Evolutionary conservation across 2,888 invertebrate genomes (phyloP).

Genomic region (Laspeyria flexula): DNA sequence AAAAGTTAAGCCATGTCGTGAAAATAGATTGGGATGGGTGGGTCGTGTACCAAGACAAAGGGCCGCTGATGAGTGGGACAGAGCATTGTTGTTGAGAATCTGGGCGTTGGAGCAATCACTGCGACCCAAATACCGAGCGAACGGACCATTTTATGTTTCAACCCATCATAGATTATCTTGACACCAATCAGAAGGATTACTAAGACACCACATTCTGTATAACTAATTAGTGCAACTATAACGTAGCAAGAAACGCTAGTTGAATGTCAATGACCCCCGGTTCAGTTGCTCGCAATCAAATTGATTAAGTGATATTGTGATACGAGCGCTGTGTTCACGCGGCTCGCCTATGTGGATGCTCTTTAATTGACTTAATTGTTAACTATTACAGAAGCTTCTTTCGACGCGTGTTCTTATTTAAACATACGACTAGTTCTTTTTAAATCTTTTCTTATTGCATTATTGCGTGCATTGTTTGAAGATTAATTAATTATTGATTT

Average conservation of each 20-base stretch:
- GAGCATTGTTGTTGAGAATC: conserved; percentile 64
- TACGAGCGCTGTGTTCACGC: conserved; percentile 67
- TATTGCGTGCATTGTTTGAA: conserved; percentile 16
- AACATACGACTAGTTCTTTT: conserved; percentile 19
- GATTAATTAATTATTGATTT: background rate
- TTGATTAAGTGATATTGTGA: conserved; percentile 78
- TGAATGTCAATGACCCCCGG: conserved; percentile 64
- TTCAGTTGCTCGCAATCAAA: conserved; percentile 70
- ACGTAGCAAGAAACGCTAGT: conserved; percentile 36
- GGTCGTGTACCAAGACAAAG: conserved; percentile 60
- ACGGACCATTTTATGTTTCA: conserved; percentile 50
- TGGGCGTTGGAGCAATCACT: conserved; percentile 69
- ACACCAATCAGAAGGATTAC: conserved; percentile 39
- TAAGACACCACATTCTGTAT: conserved; percentile 26
- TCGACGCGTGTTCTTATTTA: conserved; percentile 21
- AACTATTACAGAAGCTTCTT: conserved; percentile 34
- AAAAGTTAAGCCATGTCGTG: too few relatives aligned
- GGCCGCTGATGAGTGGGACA: conserved; percentile 58
- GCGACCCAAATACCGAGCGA: conserved; percentile 68
- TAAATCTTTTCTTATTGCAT: conserved; percentile 11
- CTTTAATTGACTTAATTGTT: conserved; percentile 78
- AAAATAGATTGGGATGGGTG: conserved; percentile 41
- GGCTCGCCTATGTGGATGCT: conserved; percentile 65
- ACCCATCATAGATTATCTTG: conserved; percentile 47
- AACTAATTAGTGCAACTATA: conserved; percentile 42